Percentiles rank a stretch among this genome's conserved stretches.
Conservation (phyloP, 2,113 vertebrate genomes). For the Nothocercus nigrocapillus region DNA sequence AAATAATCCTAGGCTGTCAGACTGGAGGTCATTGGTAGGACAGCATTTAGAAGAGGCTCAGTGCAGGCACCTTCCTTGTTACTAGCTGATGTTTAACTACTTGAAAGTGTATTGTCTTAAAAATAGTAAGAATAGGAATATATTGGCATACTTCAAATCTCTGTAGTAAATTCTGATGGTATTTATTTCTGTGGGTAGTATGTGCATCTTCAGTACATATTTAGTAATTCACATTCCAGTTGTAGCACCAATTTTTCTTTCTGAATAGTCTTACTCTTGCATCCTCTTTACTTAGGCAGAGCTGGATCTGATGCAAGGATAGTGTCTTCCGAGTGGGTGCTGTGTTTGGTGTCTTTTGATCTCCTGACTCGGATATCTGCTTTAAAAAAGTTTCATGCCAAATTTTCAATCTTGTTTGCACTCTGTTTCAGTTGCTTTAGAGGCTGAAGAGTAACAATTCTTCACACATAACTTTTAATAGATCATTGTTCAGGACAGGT, state of each 20-base stretch:
- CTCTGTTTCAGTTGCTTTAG: not conserved
- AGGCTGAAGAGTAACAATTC: not conserved
- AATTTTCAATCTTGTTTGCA: not conserved
- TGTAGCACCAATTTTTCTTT: not conserved
- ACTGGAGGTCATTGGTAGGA: slow-evolving; percentile 60
- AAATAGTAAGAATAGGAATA: not conserved
- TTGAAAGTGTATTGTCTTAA: not conserved
- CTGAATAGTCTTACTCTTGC: not conserved
- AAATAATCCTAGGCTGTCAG: slow-evolving; percentile 44
- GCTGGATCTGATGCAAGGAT: not conserved
- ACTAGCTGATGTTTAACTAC: not conserved
- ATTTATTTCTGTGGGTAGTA: not conserved
- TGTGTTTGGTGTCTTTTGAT: not conserved
- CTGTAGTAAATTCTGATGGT: not conserved
- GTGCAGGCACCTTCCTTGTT: not conserved
- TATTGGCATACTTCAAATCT: not conserved
- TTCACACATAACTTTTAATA: not conserved
- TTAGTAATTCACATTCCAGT: not conserved
- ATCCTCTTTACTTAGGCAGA: not conserved
- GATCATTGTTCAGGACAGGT: not conserved
- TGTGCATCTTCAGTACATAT: not conserved
- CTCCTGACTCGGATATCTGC: not conserved
- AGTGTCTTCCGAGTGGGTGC: not conserved
- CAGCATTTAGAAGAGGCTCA: not conserved
- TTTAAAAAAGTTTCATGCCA: not conserved